Base-by-base conservation (phyloP, 2,888 invertebrate genomes). In the Bellardia bayeri region DNA sequence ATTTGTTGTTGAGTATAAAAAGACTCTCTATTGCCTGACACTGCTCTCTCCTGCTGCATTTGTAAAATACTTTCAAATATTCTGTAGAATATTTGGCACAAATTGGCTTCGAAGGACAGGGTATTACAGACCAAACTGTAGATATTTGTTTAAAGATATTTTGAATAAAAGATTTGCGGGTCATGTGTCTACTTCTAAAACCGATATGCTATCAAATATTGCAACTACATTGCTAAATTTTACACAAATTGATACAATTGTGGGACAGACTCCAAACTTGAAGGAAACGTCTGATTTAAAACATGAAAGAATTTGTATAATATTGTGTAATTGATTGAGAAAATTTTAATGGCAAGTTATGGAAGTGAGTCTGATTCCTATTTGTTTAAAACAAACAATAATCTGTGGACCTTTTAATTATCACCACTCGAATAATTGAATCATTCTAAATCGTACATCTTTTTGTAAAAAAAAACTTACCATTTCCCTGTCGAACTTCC, bases 21-120 rank as follows among this genome's bases (percentile, higher is more conserved):
- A 6, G 9, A n/a, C 66, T 23, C 23, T 45, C 66, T 23, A 45
- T 66, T 66, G 66, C 45, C 66, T 23, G 45, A 45, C 6, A 8
- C 23, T 23, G 8, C 23, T 9, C 0, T 42, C 2, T 66, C 42
- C 16, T 45, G 16, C 7, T 66, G 42, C 42, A 66, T 45, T 66
- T 45, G 66, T 11, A 11, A 9, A 9, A 45, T 11, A 42, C 13
- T 66, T 66, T 66, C 45, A n/a, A 66, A 66, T 42, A 66, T 7
- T 66, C 66, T 5, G 9, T 16, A 6, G 23, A 66, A 16, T 66
- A 42, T 66, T 66, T 42, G 4, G 66, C 66, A 42, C 66, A 66
- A 1, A 66, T 23, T 42, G 66, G 66, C 2, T 23, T 8, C n/a
- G 13, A 5, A 0, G 66, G 42, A 66, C 66, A 66, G 42, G 66